These are phyloP conservation scores for Psilopsiagon aymara DNA, from an alignment of 2,113 vertebrate genomes.

Conservation along the genomic window DNA sequence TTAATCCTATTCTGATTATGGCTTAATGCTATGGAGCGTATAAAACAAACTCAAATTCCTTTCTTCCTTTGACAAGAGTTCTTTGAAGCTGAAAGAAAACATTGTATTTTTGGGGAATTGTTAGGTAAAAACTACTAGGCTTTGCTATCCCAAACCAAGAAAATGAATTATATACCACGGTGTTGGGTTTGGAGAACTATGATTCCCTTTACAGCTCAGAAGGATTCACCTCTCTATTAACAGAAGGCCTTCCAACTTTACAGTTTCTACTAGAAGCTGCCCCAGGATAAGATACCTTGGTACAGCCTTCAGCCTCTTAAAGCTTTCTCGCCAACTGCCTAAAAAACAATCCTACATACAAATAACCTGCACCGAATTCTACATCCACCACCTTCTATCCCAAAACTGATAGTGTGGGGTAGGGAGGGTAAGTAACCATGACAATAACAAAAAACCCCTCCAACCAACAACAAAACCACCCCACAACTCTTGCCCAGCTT, in stretches of 20 bases:
- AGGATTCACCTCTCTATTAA: not conserved
- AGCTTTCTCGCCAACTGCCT: not conserved
- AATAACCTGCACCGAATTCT: not conserved
- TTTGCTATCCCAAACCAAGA: not conserved
- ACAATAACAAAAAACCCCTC: rapidly evolving
- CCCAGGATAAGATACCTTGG: not conserved
- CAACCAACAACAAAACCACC: not conserved
- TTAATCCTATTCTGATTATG: not conserved
- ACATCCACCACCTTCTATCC: not conserved
- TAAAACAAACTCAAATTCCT: not conserved
- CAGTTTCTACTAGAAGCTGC: not conserved
- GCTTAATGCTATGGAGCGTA: not conserved
- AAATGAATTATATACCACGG: not conserved
- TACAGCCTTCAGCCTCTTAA: not conserved
- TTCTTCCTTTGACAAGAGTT: not conserved
- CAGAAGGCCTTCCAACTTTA: not conserved
- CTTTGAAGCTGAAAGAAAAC: not conserved
- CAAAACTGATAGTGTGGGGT: not conserved
- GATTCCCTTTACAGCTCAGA: not conserved
- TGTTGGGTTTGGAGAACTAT: not conserved
- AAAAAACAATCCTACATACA: not conserved
- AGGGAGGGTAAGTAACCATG: not conserved
- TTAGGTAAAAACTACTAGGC: not conserved
- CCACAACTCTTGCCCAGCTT: not conserved
- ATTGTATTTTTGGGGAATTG: not conserved